Evolutionary conservation across 2,888 invertebrate species (phyloP), one percentile per base, ranked within the genome.

Genomic region (Conistra vaccinii): DNA sequence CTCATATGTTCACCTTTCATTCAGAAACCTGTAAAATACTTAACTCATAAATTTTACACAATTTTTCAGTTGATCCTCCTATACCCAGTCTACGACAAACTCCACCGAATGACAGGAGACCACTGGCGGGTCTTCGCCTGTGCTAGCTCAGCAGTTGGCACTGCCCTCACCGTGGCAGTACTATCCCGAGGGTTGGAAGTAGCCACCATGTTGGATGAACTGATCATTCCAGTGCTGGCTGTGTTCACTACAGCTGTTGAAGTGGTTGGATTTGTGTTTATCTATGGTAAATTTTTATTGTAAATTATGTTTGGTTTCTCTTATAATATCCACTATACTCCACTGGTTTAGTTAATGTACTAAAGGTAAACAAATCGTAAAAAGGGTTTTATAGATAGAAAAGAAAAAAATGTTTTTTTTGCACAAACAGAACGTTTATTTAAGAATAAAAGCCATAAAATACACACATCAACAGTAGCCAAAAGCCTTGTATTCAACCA

Each of bases 121-220:
- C 92, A 96, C 69, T 96, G 96, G 95, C 91, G 95, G 6, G 85
- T 96, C 1, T 94, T 95, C n/a, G 96, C 96, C 0, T 92, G 94
- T 1, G 93, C 94, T 0, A 86, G 90, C 0, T 96, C 96, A 66
- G 95, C 95, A 0, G 87, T 95, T 0, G 96, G 96, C 0, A 95
- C 96, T 1, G 93, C 93, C 0, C 82, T 96, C 1, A 94, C 96
- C 0, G 93, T 96, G 1, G 93, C 94, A 0, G 91, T 95, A 0
- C 86, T 96, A 9, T 89, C 95, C 1, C 91, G 91, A 77, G 95
- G 96, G 6, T 75, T 96, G 26, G 92, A 93, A 48, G 87, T 95
- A 4, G 93, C 93, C 1, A 89, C 91, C 0, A 80, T 95, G 20
- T 66, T 96, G 55, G 96, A 96, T 78, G 95, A 95, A 10, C 81